These are phyloP conservation scores for Drosophila maculinotata DNA, from an alignment of 2,888 invertebrate genomes.

Conservation along the genomic window DNA sequence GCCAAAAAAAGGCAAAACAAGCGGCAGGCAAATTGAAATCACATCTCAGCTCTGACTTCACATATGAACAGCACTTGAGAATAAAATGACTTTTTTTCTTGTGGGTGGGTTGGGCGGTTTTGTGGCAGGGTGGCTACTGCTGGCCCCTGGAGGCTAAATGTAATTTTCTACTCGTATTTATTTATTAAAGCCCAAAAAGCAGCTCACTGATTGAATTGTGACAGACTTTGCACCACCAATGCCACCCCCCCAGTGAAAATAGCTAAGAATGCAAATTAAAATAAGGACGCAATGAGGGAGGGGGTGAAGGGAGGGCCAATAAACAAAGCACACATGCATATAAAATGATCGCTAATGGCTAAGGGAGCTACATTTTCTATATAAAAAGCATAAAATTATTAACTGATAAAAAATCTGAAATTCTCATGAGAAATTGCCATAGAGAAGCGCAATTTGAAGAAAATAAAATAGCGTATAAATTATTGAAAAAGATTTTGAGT, in stretches of 20 bases:
- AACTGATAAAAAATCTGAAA: slow-evolving; percentile 43
- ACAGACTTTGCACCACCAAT: slow-evolving; percentile 47
- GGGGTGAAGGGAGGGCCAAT: neutral
- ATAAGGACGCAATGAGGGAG: slow-evolving; percentile 28
- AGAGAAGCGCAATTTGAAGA: slow-evolving; percentile 18
- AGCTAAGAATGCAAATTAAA: slow-evolving; percentile 76
- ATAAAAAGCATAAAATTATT: slow-evolving; percentile 43
- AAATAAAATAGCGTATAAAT: slow-evolving; percentile 42
- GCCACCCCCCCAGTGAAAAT: slow-evolving; percentile 6
- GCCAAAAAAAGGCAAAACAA: slow-evolving; percentile 68
- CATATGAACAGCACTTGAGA: slow-evolving; percentile 54
- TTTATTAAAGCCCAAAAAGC: slow-evolving; percentile 67
- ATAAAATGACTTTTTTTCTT: slow-evolving; percentile 52
- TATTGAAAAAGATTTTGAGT: slow-evolving; percentile 46
- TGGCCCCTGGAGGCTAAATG: slow-evolving; percentile 70
- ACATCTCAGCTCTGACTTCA: slow-evolving; percentile 62
- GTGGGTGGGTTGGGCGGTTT: neutral
- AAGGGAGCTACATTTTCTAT: slow-evolving; percentile 19
- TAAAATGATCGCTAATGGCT: slow-evolving; percentile 58
- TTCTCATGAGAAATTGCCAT: slow-evolving; percentile 48
- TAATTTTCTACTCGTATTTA: slow-evolving; percentile 76
- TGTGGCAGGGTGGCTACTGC: slow-evolving; percentile 47
- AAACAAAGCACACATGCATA: slow-evolving; percentile 49
- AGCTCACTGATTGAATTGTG: slow-evolving; percentile 73
- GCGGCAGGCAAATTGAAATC: slow-evolving; percentile 65